Conservation (phyloP, 2,888 invertebrate species). For the Hybos culiciformis region DNA sequence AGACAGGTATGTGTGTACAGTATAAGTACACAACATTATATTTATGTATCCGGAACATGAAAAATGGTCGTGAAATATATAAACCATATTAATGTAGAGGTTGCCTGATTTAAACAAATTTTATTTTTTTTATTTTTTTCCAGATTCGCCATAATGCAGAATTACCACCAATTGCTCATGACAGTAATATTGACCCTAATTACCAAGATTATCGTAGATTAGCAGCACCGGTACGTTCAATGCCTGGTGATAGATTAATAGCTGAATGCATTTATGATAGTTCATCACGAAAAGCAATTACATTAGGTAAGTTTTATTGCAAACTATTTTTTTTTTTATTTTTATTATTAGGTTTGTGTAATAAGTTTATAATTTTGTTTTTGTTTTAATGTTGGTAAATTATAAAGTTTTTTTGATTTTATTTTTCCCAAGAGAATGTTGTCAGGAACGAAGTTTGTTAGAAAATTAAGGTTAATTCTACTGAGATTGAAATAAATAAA, state of each 20-base stretch:
- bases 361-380: not conserved
- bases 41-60: not conserved
- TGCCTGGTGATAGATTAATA: conserved; percentile 49
- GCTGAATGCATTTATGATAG: conserved; percentile 53
- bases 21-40: not conserved
- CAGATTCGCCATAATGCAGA: conserved; percentile 41
- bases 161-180: conserved; percentile 45
- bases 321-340: not conserved
- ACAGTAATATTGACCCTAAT: conserved; percentile 48
- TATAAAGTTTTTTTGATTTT: too few species aligned
- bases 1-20: conserved; percentile 35
- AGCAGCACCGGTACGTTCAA: conserved; percentile 40
- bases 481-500: too few species aligned
- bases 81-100: too few species aligned
- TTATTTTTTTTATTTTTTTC: conserved; percentile 5
- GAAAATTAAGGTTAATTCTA: too few species aligned
- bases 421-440: too few species aligned
- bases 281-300: conserved; percentile 45
- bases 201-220: conserved; percentile 49
- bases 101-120: too few species aligned
- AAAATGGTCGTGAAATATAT: not conserved
- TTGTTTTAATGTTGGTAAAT: too few species aligned
- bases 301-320: conserved; percentile 34
- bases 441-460: too few species aligned
- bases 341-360: too few species aligned